A percentile compares a stretch with the other conserved stretches of the same genome.
These are phyloP conservation scores for Lithophane semibrunnea DNA, from an alignment of 2,888 invertebrate genomes.

Conservation along the genomic window DNA sequence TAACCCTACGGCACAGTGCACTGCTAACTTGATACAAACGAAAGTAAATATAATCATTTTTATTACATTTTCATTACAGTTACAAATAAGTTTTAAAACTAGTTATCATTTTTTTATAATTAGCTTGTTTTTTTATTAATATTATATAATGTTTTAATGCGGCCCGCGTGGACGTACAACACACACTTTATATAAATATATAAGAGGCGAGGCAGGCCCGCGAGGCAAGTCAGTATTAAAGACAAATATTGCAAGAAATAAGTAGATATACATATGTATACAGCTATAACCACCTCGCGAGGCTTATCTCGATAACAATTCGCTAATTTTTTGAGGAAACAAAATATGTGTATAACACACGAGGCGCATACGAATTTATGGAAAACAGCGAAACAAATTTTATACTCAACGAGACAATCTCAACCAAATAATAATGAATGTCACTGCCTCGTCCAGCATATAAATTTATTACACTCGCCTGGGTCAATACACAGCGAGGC, in stretches of 20 bases:
- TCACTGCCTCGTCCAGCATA: not conserved
- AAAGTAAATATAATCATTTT: constrained; percentile 69
- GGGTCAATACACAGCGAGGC: constrained; percentile 16
- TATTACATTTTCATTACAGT: constrained; percentile 83
- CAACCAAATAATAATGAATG: not conserved
- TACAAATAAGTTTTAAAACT: constrained; percentile 83
- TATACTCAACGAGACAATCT: constrained; percentile 16
- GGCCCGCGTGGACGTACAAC: constrained; percentile 70
- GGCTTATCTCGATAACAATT: constrained; percentile 55
- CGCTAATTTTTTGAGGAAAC: constrained; percentile 56
- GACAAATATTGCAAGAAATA: constrained; percentile 60
- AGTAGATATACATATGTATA: constrained; percentile 58
- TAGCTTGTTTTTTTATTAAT: constrained; percentile 76
- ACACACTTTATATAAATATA: constrained; percentile 54
- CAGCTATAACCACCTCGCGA: constrained; percentile 48
- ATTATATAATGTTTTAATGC: constrained; percentile 70
- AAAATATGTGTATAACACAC: constrained; percentile 26
- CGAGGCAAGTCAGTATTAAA: constrained; percentile 47
- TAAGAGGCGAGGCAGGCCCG: constrained; percentile 42
- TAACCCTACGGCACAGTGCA: constrained; percentile 70
- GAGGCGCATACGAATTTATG: constrained; percentile 33
- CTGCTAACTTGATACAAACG: constrained; percentile 65
- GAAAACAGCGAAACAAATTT: constrained; percentile 15
- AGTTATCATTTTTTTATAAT: constrained; percentile 79
- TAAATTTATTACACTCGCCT: not conserved